Conservation (phyloP, 2,113 vertebrate genomes). For the Grantiella picta region DNA sequence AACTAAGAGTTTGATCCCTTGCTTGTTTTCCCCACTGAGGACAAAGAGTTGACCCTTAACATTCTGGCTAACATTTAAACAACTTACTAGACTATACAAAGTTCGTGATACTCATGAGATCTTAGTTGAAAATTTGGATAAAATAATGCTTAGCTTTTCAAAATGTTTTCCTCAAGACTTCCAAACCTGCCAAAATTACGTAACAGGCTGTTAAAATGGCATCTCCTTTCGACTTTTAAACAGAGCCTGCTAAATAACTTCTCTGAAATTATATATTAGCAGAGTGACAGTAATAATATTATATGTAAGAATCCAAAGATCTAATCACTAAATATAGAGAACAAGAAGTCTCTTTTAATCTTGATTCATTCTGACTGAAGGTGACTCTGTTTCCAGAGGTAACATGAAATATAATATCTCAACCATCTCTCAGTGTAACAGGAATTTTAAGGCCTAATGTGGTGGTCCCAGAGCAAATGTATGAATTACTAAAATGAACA, state of each 20-base stretch:
- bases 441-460: background rate
- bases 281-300: background rate
- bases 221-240: background rate
- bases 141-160: background rate
- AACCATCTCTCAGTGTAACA: background rate
- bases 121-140: background rate
- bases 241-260: background rate
- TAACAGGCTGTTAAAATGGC: background rate
- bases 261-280: background rate
- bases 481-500: background rate
- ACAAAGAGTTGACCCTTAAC: background rate
- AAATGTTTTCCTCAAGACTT: background rate
- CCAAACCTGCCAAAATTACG: background rate
- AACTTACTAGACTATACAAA: background rate
- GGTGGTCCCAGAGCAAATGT: background rate
- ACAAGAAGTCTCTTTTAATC: background rate
- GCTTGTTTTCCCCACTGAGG: background rate
- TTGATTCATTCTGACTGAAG: background rate
- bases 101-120: background rate
- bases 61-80: background rate
- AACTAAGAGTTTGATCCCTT: background rate
- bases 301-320: background rate
- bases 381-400: background rate
- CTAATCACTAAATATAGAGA: background rate
- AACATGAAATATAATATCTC: background rate